Percentiles rank a stretch among this genome's conserved stretches.
Conservation (phyloP, 2,113 vertebrate species). For the Polypterus bichir region DNA sequence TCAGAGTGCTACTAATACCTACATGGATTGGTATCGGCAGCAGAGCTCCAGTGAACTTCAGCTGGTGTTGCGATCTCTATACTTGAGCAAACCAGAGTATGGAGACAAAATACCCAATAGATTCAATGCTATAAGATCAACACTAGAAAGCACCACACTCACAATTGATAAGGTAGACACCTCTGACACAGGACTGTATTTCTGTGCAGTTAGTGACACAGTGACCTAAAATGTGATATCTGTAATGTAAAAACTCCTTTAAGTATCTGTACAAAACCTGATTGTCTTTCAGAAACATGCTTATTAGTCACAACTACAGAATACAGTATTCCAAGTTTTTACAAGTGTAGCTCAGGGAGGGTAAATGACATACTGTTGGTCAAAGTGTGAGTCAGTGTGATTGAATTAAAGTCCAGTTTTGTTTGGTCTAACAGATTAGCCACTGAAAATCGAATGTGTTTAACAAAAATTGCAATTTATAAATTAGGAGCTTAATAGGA, state of each 20-base stretch:
- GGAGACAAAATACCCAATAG: background rate
- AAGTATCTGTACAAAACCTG: no score
- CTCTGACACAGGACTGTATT: constrained; percentile 10
- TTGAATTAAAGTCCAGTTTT: no score
- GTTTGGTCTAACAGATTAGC: no score
- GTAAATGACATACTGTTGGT: no score
- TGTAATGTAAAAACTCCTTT: constrained; percentile 6
- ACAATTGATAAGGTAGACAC: background rate
- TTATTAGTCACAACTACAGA: no score
- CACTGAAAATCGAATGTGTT: no score
- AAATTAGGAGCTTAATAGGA: no score
- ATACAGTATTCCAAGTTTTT: no score
- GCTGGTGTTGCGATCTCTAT: constrained; percentile 2
- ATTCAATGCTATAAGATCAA: constrained; percentile 10
- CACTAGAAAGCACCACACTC: constrained; percentile 1
- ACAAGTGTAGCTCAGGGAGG: no score
- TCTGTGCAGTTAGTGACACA: constrained; percentile 12
- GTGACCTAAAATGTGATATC: background rate
- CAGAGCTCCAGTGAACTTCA: constrained; percentile 3
- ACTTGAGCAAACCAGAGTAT: background rate
- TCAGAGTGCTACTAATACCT: constrained; percentile 7
- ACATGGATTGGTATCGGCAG: constrained; percentile 16
- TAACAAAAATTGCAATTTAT: no score
- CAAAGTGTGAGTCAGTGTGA: no score
- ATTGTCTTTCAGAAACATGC: no score